Evolutionary conservation across 2,113 vertebrate species (phyloP), one percentile per base, ranked within the genome.

Genomic region (Bubalus kerabau): DNA sequence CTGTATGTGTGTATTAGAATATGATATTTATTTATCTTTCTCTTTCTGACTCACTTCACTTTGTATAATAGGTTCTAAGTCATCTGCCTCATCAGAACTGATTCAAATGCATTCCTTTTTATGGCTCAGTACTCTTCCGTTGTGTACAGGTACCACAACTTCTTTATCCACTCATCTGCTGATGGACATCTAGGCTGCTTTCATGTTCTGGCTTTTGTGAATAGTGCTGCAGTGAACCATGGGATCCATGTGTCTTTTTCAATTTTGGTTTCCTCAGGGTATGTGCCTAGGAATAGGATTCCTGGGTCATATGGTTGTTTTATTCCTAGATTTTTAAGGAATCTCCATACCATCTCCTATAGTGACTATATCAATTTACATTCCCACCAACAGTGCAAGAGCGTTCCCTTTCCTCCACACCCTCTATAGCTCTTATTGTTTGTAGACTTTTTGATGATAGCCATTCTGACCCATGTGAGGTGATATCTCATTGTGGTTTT

Each of bases 381-480:
- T 40, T 40, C 40, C 40, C 40, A 40, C 40, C 67, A 71, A 40
- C 5, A 71, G 67, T 40, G 67, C 10, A 71, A 71, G 19, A 23
- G 19, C 9, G 0, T 71, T 40, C 19, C 67, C 67, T 71, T 71
- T 40, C 23, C n/a, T 71, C n/a, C n/a, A 40, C 10, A 71, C 67
- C 10, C n/a, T 71, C n/a, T 71, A 36, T 5, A 71, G 67, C 67
- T 23, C 12, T 71, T 62, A 62, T 32, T 40, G 10, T 71, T 71
- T 36, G 19, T 40, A 40, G n/a, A 40, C 67, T 71, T 40, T 71
- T 71, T 71, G 64, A 36, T 12, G 64, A 36, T 71, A n/a, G n/a
- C 64, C 5, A 6, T 71, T 71, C 19, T 40, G n/a, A 71, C 5
- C 19, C 0, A 2, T 3, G 0, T 6, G 67, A 23, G n/a, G 67